Base-by-base conservation (phyloP, 2,113 vertebrate genomes). In the Motacilla alba region DNA sequence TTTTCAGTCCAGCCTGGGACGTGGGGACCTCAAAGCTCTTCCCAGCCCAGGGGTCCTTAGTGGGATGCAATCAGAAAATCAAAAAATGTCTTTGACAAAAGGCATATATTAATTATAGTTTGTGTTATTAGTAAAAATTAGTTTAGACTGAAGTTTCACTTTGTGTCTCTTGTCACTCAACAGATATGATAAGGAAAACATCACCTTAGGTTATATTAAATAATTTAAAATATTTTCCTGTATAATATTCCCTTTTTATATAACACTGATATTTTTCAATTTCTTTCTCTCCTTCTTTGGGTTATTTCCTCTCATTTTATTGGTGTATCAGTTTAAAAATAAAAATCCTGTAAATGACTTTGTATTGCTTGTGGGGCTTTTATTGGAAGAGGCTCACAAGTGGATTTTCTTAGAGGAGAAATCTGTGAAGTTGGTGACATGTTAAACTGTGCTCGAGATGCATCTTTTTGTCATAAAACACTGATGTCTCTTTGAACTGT, bases 21-120 rank as follows among this genome's bases (percentile, higher is more conserved):
- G 53, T 95, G 81, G 84, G 95, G 95, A 97, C 59, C 82, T 95
- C 84, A 37, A 74, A 81, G 43, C 69, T 56, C 89, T 97, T 95
- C 96, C 92, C 96, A 97, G 58, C 55, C 91, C 86, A 72, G 94
- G 90, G 96, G 91, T 97, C 96, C 39, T 95, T 95, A 93, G 68
- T 23, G 13, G 46, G 95, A 79, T 81, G 35, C 83, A 84, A 97
- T 97, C 93, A 96, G 88, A 95, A 96, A 94, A 93, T 28, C 12
- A 63, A 97, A 88, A 90, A 97, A 96, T 78, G 84, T 23, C 15
- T 80, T 46, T 97, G 96, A 93, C n/a, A 60, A 96, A 96, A 97
- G 69, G 30, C 83, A 84, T 55, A 0, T 72, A 88, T 96, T 93
- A 97, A 94, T 96, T 96, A 53, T 91, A 41, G 94, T 81, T 95